Conservation (phyloP, 2,797 vertebrate species). For the Coluber constrictor region DNA sequence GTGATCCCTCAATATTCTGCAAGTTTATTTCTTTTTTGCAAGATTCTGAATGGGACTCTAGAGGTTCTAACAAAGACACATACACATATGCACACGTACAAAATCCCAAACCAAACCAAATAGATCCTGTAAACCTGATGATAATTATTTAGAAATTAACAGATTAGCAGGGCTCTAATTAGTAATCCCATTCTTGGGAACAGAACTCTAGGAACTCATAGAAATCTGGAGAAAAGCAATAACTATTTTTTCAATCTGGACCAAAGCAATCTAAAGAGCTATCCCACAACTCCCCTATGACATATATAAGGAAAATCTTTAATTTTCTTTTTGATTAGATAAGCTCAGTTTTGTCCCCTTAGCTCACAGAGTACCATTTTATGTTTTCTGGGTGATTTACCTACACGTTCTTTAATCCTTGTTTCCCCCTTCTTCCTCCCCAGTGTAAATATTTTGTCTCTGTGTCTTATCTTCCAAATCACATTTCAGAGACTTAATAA, state of each 20-base stretch:
- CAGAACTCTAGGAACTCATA: neutral
- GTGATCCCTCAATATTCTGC: neutral
- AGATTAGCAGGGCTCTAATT: neutral
- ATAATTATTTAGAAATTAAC: neutral
- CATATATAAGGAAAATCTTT: neutral
- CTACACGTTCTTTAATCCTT: neutral
- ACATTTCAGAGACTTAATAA: slow-evolving; percentile 28
- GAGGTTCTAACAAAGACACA: neutral
- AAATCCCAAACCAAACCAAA: neutral
- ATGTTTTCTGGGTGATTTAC: slow-evolving; percentile 19
- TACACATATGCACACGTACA: neutral
- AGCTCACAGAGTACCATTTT: neutral
- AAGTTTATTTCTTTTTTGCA: neutral
- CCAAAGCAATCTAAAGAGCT: neutral
- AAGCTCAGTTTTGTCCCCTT: slow-evolving; percentile 3
- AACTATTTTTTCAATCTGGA: neutral
- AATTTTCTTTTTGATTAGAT: neutral
- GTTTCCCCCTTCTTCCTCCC: neutral
- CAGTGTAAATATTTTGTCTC: slow-evolving; percentile 31
- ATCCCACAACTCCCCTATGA: neutral
- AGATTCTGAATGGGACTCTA: neutral
- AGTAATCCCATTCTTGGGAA: neutral
- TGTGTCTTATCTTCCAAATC: slow-evolving; percentile 35
- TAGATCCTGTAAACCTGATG: neutral
- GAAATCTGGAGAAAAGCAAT: neutral